Evolutionary conservation across 2,113 vertebrate species (phyloP), one percentile per base, ranked within the genome.

Genomic region (Odontophorus gujanensis): DNA sequence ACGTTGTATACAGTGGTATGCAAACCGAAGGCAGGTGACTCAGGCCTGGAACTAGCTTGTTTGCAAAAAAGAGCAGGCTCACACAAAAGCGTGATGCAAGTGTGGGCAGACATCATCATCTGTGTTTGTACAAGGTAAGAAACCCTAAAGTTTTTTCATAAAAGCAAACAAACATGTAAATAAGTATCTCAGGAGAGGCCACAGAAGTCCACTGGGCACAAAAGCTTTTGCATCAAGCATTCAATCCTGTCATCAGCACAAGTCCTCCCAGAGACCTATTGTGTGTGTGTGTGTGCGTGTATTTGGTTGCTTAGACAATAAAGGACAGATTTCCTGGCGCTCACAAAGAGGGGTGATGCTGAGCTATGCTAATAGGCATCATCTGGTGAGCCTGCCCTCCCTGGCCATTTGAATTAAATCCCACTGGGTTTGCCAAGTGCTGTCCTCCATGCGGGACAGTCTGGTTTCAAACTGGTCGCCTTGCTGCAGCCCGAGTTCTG

Each of bases 331-430:
- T 95, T 85, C 63, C 91, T 93, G 88, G 84, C 45, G 3, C 81
- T 77, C 36, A 43, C 72, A 75, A 87, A 92, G 65, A 57, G 15
- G 47, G 48, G 18, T 84, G 77, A 68, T 85, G 90, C 82, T 95
- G 85, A 96, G 86, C 91, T 95, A 91, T 86, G 90, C 79, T 94
- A 95, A 96, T 96, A 16, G 30, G 89, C 94, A 97, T 96, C 93
- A 93, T 89, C 90, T 95, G 93, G 85, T 77, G 84, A 93, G 85
- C 93, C 90, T 92, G 8, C 55, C 61, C 81, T 92, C 87, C 72
- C 85, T 2, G 3, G 32, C 79, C 72, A 72, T 83, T 85, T 68
- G 82, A 95, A 91, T 75, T 68, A 71, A 67, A 57, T 80, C 94
- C 92, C 80, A 11, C 69, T 1, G 51, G 91, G 67, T 80, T 89